Evolutionary conservation across 2,113 vertebrate genomes (phyloP).

Genomic region (Thamnaconus septentrionalis): DNA sequence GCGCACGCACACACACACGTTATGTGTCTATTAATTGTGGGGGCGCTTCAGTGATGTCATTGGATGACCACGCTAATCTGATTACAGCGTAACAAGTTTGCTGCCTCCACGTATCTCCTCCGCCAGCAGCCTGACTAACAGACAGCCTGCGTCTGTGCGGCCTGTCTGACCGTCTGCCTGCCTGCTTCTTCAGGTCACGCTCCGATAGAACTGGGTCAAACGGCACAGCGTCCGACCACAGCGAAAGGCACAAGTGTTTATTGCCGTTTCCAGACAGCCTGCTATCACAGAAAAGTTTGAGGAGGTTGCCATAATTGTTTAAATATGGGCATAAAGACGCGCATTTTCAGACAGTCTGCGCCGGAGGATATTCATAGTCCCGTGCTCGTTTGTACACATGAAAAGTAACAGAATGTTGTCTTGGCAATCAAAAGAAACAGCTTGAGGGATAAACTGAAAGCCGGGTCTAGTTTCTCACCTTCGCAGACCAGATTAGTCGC

Average conservation of each 20-base stretch:
- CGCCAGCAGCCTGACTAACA: slow-evolving; percentile 5
- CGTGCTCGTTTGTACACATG: not conserved
- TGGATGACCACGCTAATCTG: slow-evolving; percentile 56
- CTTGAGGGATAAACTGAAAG: too few species aligned
- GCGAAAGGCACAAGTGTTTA: slow-evolving; percentile 4
- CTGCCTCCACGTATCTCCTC: slow-evolving; percentile 45
- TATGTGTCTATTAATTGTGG: slow-evolving; percentile 8
- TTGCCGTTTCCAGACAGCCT: slow-evolving; percentile 7
- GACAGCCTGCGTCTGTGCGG: not conserved
- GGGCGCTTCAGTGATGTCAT: slow-evolving; percentile 43
- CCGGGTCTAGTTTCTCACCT: too few species aligned
- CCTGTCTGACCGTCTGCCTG: not conserved
- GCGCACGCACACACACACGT: not conserved
- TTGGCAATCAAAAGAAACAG: too few species aligned
- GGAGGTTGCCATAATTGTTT: not conserved
- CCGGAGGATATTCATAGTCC: not conserved
- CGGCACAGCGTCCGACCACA: not conserved
- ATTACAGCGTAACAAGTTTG: slow-evolving; percentile 51
- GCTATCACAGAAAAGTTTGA: not conserved
- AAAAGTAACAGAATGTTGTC: not conserved
- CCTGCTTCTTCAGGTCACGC: not conserved
- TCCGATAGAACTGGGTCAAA: not conserved
- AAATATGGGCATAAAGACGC: not conserved
- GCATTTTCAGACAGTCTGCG: not conserved
- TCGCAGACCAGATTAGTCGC: too few species aligned